Conservation (phyloP, 2,113 vertebrate species). For the Oenanthe oenanthe region DNA sequence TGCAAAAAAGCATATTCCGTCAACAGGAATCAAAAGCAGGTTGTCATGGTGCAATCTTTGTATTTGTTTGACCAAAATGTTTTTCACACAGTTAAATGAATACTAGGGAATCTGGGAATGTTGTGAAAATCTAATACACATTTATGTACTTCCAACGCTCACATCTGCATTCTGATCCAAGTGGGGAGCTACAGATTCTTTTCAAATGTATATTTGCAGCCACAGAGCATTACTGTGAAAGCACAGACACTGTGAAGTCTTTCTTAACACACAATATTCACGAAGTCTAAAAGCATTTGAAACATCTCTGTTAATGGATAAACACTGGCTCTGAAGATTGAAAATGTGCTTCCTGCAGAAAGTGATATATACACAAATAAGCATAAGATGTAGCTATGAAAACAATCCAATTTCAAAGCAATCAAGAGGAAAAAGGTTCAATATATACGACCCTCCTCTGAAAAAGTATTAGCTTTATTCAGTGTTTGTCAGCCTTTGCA, state of each 20-base stretch:
- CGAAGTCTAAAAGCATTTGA: constrained; percentile 8
- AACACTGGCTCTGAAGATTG: background rate
- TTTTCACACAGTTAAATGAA: background rate
- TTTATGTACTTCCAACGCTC: background rate
- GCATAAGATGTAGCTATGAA: background rate
- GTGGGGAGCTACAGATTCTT: background rate
- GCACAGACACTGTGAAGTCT: background rate
- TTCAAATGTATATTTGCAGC: background rate
- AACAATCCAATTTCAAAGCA: background rate
- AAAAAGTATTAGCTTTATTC: background rate
- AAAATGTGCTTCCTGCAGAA: background rate
- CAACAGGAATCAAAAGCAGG: background rate
- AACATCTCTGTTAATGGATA: constrained; percentile 9
- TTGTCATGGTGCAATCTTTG: background rate
- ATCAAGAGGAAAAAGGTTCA: background rate
- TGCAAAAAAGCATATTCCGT: background rate
- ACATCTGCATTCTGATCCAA: background rate
- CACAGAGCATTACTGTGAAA: background rate
- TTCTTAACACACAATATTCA: background rate
- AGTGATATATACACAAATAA: background rate
- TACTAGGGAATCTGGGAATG: background rate
- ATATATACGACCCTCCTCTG: background rate
- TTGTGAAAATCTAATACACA: background rate
- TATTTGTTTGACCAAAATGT: background rate
- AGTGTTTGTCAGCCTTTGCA: background rate